These are phyloP conservation scores for Uloborus plumipes DNA, from an alignment of 2,888 invertebrate genomes.

Conservation along the genomic window DNA sequence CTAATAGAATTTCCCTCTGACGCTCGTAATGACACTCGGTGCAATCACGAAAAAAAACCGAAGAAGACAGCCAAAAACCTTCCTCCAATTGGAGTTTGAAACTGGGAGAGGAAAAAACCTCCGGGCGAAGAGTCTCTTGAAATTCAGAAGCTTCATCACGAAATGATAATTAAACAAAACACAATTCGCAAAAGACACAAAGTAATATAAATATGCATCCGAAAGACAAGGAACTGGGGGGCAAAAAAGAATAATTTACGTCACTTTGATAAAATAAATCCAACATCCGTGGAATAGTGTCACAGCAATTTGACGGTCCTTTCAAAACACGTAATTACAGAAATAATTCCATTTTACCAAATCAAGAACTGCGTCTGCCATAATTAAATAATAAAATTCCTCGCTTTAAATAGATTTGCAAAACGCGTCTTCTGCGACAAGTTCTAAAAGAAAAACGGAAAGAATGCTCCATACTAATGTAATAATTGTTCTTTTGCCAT, in stretches of 20 bases:
- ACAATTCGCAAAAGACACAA: conserved; percentile 47
- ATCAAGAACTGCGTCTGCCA: conserved; percentile 57
- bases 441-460: conserved; percentile 6
- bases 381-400: conserved; percentile 63
- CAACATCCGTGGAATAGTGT: conserved; percentile 14
- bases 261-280: conserved; percentile 58
- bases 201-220: conserved; percentile 41
- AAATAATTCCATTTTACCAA: conserved; percentile 64
- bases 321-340: conserved; percentile 61
- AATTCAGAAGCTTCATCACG: conserved; percentile 42
- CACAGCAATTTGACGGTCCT: conserved; percentile 51
- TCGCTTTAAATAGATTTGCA: conserved; percentile 61
- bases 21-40: conserved; percentile 38
- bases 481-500: conserved; percentile 61
- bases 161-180: conserved; percentile 57
- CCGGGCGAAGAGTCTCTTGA: conserved; percentile 49
- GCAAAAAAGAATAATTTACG: conserved; percentile 17
- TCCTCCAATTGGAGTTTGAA: too few species aligned
- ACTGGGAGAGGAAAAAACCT: conserved; percentile 11
- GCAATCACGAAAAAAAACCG: too few species aligned
- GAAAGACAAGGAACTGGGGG: conserved; percentile 22
- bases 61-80: too few species aligned
- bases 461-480: conserved; percentile 51
- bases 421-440: too few species aligned
- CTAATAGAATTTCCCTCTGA: conserved; percentile 45